Percentiles rank a stretch among this genome's conserved stretches.
Evolutionary conservation across 2,113 vertebrate species (phyloP).

Genomic region (Cynopterus brachyotis): DNA sequence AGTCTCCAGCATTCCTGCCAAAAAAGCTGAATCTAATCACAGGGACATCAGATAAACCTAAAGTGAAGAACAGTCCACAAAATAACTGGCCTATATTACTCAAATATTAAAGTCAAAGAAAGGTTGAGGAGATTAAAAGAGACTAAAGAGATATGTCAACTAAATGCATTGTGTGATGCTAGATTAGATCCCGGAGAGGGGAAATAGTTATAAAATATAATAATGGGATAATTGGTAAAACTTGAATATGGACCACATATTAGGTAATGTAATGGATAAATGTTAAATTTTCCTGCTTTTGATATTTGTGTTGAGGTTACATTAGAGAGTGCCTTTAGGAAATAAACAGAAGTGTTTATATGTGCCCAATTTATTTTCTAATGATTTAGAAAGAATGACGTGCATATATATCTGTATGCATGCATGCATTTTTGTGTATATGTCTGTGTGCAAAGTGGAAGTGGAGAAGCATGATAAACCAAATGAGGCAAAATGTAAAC

Average conservation of each 20-base stretch:
- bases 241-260: neutral
- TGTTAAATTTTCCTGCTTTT: neutral
- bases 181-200: neutral
- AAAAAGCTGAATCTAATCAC: neutral
- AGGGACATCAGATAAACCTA: neutral
- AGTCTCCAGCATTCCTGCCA: neutral
- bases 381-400: neutral
- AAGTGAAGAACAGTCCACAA: neutral
- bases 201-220: neutral
- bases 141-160: neutral
- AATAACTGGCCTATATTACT: neutral
- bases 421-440: neutral
- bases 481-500: slow-evolving; percentile 8
- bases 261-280: neutral
- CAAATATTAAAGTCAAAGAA: neutral
- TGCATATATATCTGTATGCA: neutral
- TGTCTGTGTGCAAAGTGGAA: neutral
- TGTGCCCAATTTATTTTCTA: neutral
- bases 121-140: neutral
- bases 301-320: neutral
- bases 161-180: neutral
- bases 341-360: neutral
- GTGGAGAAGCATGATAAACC: neutral
- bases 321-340: neutral
- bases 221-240: neutral